Evolutionary conservation across 2,888 invertebrate species (phyloP).

Genomic region (Xestoiulus laeticollis): DNA sequence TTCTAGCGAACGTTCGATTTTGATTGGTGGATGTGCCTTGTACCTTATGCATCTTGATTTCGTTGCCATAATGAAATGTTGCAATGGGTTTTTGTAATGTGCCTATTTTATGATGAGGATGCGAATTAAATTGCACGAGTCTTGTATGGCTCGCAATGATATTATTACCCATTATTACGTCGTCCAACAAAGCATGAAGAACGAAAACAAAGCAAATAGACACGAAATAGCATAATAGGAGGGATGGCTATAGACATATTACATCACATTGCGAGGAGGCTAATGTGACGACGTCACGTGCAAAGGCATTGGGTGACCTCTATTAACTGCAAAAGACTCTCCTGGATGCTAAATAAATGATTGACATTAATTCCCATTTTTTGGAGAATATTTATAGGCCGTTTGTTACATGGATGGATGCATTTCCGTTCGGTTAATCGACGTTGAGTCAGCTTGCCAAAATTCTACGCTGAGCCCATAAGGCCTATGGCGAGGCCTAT

Average conservation of each 20-base stretch:
- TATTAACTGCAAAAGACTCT: not conserved
- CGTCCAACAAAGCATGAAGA: constrained; percentile 37
- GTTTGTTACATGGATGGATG: constrained; percentile 13
- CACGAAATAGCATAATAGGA: not conserved
- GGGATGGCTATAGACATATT: not conserved
- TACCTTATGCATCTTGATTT: not conserved
- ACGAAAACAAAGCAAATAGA: constrained; percentile 37
- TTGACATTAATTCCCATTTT: constrained; percentile 28
- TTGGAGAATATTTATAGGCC: constrained; percentile 6
- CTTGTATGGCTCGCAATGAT: constrained; percentile 16
- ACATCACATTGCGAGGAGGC: not conserved
- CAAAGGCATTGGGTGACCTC: constrained; percentile 13
- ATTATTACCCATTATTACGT: constrained; percentile 33
- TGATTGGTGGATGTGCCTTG: not conserved
- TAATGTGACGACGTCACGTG: constrained; percentile 25
- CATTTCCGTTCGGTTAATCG: constrained; percentile 6
- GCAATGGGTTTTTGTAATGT: not conserved
- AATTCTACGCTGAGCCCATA: not conserved
- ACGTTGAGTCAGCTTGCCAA: not conserved
- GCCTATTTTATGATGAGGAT: constrained; percentile 32
- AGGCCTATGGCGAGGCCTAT: not conserved
- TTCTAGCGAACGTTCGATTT: not conserved
- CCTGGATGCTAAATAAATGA: constrained; percentile 27
- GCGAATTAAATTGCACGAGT: constrained; percentile 27
- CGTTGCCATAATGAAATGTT: not conserved